Evolutionary conservation across 2,113 vertebrate genomes (phyloP).

Genomic region (Hydrochoerus hydrochaeris): DNA sequence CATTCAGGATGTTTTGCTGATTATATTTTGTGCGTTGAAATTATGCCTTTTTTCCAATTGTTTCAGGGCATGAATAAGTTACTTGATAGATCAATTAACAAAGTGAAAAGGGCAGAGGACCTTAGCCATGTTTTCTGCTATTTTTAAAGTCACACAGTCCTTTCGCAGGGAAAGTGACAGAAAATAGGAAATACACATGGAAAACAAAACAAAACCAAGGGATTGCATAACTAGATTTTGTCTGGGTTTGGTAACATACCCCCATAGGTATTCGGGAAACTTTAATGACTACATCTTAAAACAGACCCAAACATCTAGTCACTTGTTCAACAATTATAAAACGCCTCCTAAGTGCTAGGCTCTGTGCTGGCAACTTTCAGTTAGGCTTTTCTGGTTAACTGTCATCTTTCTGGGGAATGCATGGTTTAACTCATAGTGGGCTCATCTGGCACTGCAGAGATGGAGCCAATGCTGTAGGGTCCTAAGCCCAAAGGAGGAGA

Average conservation of each 20-base stretch:
- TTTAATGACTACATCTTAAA: constrained; percentile 17
- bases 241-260: not conserved
- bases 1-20: constrained; percentile 58
- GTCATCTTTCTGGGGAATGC: not conserved
- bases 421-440: not conserved
- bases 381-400: not conserved
- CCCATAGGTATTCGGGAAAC: not conserved
- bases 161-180: not conserved
- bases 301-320: not conserved
- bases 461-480: too few relatives aligned
- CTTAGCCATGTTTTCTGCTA: not conserved
- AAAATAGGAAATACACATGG: not conserved
- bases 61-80: constrained; percentile 47
- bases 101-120: not conserved
- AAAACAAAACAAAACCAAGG: constrained; percentile 29
- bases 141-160: not conserved
- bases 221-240: not conserved
- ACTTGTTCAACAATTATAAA: constrained; percentile 36
- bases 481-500: too few relatives aligned
- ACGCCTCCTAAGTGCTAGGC: not conserved
- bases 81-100: not conserved
- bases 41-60: constrained; percentile 36
- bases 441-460: too few relatives aligned
- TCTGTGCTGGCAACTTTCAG: not conserved
- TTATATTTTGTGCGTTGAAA: constrained; percentile 33